phyloP scores from a whole-genome alignment of 2,797 vertebrate species.

The Cyprinodon diabolis region DNA sequence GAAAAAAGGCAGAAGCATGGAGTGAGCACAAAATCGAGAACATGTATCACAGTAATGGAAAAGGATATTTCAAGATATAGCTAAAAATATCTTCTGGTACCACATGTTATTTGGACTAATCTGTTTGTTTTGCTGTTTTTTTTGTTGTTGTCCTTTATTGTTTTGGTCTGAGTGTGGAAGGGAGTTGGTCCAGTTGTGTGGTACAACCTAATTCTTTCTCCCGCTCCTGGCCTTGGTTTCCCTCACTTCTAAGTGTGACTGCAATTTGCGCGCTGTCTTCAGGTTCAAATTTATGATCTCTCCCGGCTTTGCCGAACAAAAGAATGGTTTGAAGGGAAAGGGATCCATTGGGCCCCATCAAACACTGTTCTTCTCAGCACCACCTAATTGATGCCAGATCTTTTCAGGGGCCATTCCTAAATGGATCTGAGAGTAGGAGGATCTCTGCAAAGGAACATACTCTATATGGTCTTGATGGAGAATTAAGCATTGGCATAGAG shows the following conservation, averaged over 20 bases:
- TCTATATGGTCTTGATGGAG: slow-evolving; percentile 59
- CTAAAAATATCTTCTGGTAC: slow-evolving; percentile 37
- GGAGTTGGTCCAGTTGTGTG: slow-evolving; percentile 53
- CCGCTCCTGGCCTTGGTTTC: slow-evolving; percentile 69
- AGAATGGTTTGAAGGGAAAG: slow-evolving; percentile 73
- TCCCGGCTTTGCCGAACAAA: slow-evolving; percentile 74
- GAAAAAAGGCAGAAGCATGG: slow-evolving; percentile 18
- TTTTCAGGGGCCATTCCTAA: slow-evolving; percentile 63
- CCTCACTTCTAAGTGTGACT: slow-evolving; percentile 75
- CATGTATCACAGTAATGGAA: slow-evolving; percentile 18
- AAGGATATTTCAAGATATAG: slow-evolving; percentile 12
- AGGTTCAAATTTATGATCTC: slow-evolving; percentile 78
- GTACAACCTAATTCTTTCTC: slow-evolving; percentile 63
- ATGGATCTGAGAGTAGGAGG: slow-evolving; percentile 57
- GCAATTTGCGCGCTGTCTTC: slow-evolving; percentile 82
- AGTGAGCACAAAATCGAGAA: slow-evolving; percentile 10
- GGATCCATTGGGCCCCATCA: slow-evolving; percentile 72
- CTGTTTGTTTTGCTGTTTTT: slow-evolving; percentile 5
- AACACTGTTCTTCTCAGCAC: slow-evolving; percentile 64
- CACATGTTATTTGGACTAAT: slow-evolving; percentile 41
- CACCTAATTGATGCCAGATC: slow-evolving; percentile 83
- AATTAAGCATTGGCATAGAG: slow-evolving; percentile 65
- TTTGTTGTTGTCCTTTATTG: background rate
- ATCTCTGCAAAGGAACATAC: slow-evolving; percentile 60
- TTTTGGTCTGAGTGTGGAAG: slow-evolving; percentile 40